Conservation (phyloP, 2,888 invertebrate genomes). For the Magallana nippona region DNA sequence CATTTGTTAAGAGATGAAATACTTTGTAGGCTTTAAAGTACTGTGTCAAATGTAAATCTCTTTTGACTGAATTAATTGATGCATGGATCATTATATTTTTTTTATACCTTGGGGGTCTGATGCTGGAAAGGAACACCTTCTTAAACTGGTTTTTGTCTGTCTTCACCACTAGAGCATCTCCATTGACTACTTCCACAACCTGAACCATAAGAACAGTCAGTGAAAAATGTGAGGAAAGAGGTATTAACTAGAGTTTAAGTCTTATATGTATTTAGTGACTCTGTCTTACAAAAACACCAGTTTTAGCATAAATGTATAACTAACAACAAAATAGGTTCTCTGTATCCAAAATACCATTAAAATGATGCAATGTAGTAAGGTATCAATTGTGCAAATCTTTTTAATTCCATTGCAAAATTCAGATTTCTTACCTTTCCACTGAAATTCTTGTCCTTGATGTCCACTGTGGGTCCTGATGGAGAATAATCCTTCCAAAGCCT, state of each 20-base stretch:
- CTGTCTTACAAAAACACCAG: no score
- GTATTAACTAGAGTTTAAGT: background rate
- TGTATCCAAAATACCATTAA: no score
- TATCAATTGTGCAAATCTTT: no score
- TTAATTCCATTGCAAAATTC: background rate
- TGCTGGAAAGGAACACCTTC: slow-evolving; percentile 97
- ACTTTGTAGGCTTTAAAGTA: background rate
- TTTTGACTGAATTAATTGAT: no score
- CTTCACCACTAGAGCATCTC: slow-evolving; percentile 94
- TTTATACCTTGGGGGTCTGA: slow-evolving; percentile 92
- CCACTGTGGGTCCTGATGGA: slow-evolving; percentile 80
- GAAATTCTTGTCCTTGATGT: slow-evolving; percentile 76
- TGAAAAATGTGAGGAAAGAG: no score
- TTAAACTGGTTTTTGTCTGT: slow-evolving; percentile 88
- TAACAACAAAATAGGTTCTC: no score
- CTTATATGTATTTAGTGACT: no score
- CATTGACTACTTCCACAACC: slow-evolving; percentile 92
- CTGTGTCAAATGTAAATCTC: no score
- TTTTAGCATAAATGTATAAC: no score
- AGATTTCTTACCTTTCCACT: slow-evolving; percentile 72
- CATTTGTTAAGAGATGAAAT: background rate
- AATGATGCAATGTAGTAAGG: no score
- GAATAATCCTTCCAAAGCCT: slow-evolving; percentile 96
- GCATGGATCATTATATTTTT: background rate
- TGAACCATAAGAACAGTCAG: slow-evolving; percentile 48